Base-by-base conservation (phyloP, 2,888 invertebrate species). In the Cyrtodaria siliqua region DNA sequence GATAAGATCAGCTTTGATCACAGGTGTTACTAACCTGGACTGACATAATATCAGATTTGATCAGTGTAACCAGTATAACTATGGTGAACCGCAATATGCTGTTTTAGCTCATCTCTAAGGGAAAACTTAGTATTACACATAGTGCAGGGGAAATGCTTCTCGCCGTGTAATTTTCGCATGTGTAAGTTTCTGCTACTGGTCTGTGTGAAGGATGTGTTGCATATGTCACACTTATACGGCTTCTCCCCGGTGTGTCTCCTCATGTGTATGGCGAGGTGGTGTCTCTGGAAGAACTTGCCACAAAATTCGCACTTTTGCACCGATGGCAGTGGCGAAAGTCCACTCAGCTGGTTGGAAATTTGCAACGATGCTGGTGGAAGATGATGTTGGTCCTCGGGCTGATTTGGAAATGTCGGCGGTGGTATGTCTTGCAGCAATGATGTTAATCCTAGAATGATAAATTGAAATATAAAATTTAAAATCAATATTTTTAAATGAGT, bases 251-350 rank as follows among this genome's bases (percentile, higher is more conserved):
- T 44, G n/a, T 44, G 44, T 16, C 6, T 18, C 44, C 44, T 44
- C 44, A 44, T 9, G 44, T 44, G 44, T 20, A 44, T 20, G 6
- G 20, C 44, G 4, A 44, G 44, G 16, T 44, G 44, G 44, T 20
- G 44, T 16, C 44, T 16, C 16, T 18, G 16, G 33, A 74, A 74
- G 1, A 68, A n/a, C 29, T 74, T 63, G 24, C 57, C 52, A 44
- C 74, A 74, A 57, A 52, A 57, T 2, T 29, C 16, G 47, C 66
- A 66, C 26, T 55, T 44, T 16, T 44, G 44, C n/a, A 44, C 4
- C 4, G 44, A 44, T 6, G 4, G 20, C 16, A 44, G 16, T 6
- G 4, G 44, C 6, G 20, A 16, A 6, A 9, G n/a, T 44, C 8
- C n/a, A 9, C 6, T 44, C 44, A 4, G 44, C 9, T 6, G n/a